phyloP scores from a whole-genome alignment of 2,888 invertebrate genomes.

The Cylloceria caligata region DNA sequence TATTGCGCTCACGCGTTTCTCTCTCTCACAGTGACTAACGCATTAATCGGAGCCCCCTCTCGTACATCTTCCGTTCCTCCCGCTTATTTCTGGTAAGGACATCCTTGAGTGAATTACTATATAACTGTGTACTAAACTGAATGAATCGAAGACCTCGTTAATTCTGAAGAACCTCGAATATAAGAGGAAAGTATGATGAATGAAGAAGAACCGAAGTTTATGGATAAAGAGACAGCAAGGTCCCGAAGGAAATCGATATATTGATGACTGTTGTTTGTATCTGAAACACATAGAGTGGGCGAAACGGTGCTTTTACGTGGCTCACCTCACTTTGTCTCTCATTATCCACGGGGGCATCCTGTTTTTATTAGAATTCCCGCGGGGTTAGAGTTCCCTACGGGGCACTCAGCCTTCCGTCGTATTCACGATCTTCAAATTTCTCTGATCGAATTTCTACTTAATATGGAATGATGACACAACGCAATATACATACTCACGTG shows the following conservation, averaged over 20 bases:
- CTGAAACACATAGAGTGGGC: conserved; percentile 13
- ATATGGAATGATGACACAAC: too few species aligned
- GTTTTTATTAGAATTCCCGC: not conserved
- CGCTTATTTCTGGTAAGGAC: too few species aligned
- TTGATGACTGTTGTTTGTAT: conserved; percentile 36
- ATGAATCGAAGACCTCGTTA: conserved; percentile 45
- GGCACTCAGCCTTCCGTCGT: not conserved
- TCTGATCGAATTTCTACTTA: not conserved
- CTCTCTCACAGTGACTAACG: too few species aligned
- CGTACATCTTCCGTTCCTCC: too few species aligned
- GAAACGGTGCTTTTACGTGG: conserved; percentile 23
- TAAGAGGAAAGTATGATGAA: not conserved
- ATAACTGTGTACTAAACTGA: conserved; percentile 27
- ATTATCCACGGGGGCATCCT: conserved; percentile 8
- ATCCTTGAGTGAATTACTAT: too few species aligned
- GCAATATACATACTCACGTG: too few species aligned
- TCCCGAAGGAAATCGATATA: conserved; percentile 42
- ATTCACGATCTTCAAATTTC: conserved; percentile 2
- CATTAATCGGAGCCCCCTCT: too few species aligned
- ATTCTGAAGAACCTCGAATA: conserved; percentile 8
- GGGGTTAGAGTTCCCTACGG: not conserved
- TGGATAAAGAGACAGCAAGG: not conserved
- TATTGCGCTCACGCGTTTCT: too few species aligned
- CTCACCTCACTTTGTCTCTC: conserved; percentile 11
- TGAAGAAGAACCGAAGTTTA: not conserved